Evolutionary conservation across 2,888 invertebrate species (phyloP), one percentile per base, ranked within the genome.

Genomic region (Platycheirus rosarum): DNA sequence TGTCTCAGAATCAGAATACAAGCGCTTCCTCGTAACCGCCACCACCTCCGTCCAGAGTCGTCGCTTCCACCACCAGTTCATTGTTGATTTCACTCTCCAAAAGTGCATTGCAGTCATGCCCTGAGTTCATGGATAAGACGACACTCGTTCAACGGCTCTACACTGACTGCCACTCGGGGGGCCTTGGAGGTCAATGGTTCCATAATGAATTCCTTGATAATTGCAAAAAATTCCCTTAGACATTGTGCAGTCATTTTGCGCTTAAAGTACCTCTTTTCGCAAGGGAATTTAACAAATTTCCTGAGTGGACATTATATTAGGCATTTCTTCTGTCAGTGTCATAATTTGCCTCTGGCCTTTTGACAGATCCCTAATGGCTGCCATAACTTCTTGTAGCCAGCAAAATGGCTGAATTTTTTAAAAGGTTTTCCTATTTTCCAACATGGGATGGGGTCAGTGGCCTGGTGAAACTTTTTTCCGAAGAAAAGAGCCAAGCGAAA

Each of bases 401-500:
- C 9, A 42, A 53, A 37, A 20, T 62, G 29, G 16, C 14, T 20
- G 49, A 16, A 2, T 29, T 37, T 37, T 55, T 9, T 9, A 40
- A 65, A 65, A 9, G 9, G 6, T 57, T 40, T 42, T 44, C 60
- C 14, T 23, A 57, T 73, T n/a, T 23, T 14, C 13, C 23, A 35
- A 8, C 55, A 40, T 14, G 16, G 13, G 16, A 14, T 2, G 48
- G 23, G 77, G 71, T 80, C 71, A 77, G 68, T 76, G 73, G 13
- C 76, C 77, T 55, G 51, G 68, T 23, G 71, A 82, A 77, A 82
- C 77, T 77, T 82, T 73, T 57, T 77, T 65, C 35, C 66, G 32
- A 53, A n/a, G n/a, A n/a, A n/a, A 70, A 62, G 60, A 66, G 48
- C 63, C 44, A 76, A 82, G 82, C 77, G 82, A 82, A 82, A 82